phyloP scores from a whole-genome alignment of 1,140 invertebrate genomes.

The Homarus americanus region DNA sequence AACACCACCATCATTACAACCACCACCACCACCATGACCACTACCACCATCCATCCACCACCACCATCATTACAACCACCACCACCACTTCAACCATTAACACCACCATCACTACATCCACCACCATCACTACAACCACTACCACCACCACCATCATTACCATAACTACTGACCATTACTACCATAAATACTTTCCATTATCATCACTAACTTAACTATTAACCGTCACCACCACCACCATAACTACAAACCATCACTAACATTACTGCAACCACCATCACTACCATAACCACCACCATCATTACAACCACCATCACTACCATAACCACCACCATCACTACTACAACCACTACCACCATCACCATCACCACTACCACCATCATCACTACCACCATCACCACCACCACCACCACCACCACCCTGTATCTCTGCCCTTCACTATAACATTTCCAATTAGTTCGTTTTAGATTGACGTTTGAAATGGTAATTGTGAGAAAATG shows the following conservation, averaged over 20 bases:
- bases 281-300: neutral
- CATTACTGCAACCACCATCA: neutral
- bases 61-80: constrained; percentile 5
- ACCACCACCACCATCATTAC: neutral
- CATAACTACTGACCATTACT: neutral
- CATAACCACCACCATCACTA: neutral
- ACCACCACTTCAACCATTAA: neutral
- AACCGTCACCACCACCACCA: neutral
- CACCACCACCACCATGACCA: no score
- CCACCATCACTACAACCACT: neutral
- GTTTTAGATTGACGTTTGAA: neutral
- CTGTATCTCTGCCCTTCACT: neutral
- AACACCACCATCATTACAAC: no score
- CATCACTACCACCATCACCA: neutral
- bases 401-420: neutral
- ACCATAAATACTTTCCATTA: neutral
- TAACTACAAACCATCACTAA: neutral
- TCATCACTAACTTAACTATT: neutral
- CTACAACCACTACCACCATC: neutral
- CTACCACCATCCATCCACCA: neutral
- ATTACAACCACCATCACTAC: neutral
- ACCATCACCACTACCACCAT: neutral
- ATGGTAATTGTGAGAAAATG: constrained; percentile 33
- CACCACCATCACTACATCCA: neutral
- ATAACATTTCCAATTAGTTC: constrained; percentile 34